Evolutionary conservation across 2,888 invertebrate species (phyloP), one percentile per base, ranked within the genome.

Genomic region (Autographa gamma): DNA sequence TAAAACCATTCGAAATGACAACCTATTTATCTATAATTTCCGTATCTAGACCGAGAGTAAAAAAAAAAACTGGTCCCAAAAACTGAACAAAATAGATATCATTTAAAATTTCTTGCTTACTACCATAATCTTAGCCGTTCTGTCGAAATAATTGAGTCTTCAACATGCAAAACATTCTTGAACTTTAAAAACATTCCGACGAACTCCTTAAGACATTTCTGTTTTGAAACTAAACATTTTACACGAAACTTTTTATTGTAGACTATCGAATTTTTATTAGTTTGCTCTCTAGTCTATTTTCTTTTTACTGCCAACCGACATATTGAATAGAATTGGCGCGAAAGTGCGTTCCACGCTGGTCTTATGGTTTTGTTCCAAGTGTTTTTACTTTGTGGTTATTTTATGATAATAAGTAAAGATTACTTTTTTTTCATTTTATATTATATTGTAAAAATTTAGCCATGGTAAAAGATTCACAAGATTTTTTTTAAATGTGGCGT

Each of bases 301-400:
- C 89, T 88, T 88, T 92, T 94, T 93, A 94, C 87, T 83, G 88
- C 85, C 84, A 64, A 76, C 78, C 88, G 89, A 90, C 91, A 89
- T 93, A 93, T 93, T 94, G 93, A 93, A 93, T 92, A 90, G 92
- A 92, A 93, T 93, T 89, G 91, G 89, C 85, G 86, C 75, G 83
- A 77, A 80, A 86, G 86, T 82, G 48, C n/a, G 75, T 64, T 88
- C 85, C 85, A 69, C 80, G 81, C 85, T 79, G 86, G 63, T 68
- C 89, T 76, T 41, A 32, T 31, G 74, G 69, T 61, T 66, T 75
- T 68, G 61, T 56, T 60, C 25, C 67, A n/a, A 7, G 38, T 60
- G 34, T 67, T 31, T 16, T 16, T 13, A 19, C 19, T 18, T 41
- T 41, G 5, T 13, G 0, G 1, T 61, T 41, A 11, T 19, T 63